phyloP scores from a whole-genome alignment of 2,113 vertebrate species.

The Microtus oregoni region DNA sequence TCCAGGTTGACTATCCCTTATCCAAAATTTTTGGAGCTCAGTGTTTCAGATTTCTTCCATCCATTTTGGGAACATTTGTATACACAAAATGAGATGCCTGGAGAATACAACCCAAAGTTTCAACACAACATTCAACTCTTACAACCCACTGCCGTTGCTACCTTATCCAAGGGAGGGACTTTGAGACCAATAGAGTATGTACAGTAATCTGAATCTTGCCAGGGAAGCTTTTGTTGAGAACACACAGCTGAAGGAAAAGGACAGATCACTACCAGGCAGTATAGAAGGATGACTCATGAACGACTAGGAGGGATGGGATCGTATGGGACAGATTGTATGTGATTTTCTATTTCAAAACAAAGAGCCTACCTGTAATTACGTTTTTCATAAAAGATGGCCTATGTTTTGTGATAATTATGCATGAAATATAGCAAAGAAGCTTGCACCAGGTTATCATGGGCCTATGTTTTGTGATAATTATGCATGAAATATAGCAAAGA shows the following conservation, averaged over 20 bases:
- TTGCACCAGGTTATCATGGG: neutral
- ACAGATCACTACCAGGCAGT: neutral
- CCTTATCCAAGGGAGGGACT: neutral
- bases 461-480: neutral
- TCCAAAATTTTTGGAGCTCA: neutral
- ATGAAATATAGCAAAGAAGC: neutral
- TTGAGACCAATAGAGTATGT: neutral
- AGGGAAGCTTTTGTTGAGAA: neutral
- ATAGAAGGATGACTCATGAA: neutral
- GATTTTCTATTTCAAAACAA: neutral
- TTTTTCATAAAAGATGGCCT: constrained; percentile 4
- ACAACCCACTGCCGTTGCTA: too few species aligned
- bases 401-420: neutral
- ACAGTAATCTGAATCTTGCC: neutral
- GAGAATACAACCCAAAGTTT: neutral
- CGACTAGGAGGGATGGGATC: neutral
- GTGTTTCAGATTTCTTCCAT: neutral
- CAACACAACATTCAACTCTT: neutral
- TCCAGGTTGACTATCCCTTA: neutral
- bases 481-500: neutral
- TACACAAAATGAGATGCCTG: neutral
- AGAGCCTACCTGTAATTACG: neutral
- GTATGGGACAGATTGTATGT: neutral
- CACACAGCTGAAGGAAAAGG: neutral
- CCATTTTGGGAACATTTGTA: neutral